These are phyloP conservation scores for Nanorana parkeri DNA, from an alignment of 2,113 vertebrate species.

Conservation along the genomic window DNA sequence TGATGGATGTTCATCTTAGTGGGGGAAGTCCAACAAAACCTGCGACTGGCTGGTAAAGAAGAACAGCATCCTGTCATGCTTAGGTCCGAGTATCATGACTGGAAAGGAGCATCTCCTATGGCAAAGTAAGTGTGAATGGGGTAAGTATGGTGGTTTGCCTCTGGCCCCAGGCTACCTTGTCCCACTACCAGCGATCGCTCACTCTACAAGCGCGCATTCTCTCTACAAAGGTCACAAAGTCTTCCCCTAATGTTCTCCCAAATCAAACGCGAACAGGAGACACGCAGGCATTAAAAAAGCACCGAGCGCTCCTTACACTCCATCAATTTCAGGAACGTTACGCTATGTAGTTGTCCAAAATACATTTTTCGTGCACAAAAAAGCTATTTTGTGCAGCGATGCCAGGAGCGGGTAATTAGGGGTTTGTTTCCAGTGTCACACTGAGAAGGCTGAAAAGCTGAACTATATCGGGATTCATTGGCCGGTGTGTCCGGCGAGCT, in stretches of 20 bases:
- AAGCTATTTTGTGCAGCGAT: slow-evolving; percentile 21
- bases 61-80: too few species aligned
- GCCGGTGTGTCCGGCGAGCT: slow-evolving; percentile 5
- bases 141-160: too few species aligned
- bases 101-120: too few species aligned
- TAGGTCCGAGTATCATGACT: too few species aligned
- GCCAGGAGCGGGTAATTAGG: slow-evolving; percentile 48
- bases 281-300: slow-evolving; percentile 24
- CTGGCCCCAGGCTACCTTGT: too few species aligned
- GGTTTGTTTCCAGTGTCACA: slow-evolving; percentile 50
- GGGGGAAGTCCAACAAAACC: too few species aligned
- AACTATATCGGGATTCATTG: slow-evolving; percentile 50
- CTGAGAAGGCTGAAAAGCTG: slow-evolving; percentile 33
- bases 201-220: background rate
- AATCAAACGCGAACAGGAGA: background rate
- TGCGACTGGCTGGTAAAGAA: too few species aligned
- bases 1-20: too few species aligned
- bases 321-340: slow-evolving; percentile 30
- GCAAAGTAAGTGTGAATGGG: too few species aligned
- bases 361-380: slow-evolving; percentile 8
- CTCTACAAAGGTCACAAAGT: background rate
- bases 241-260: background rate
- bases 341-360: slow-evolving; percentile 29
- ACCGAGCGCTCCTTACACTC: slow-evolving; percentile 26
- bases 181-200: background rate